phyloP scores from a whole-genome alignment of 2,113 vertebrate species.

The Pomatorhinus ruficollis region DNA sequence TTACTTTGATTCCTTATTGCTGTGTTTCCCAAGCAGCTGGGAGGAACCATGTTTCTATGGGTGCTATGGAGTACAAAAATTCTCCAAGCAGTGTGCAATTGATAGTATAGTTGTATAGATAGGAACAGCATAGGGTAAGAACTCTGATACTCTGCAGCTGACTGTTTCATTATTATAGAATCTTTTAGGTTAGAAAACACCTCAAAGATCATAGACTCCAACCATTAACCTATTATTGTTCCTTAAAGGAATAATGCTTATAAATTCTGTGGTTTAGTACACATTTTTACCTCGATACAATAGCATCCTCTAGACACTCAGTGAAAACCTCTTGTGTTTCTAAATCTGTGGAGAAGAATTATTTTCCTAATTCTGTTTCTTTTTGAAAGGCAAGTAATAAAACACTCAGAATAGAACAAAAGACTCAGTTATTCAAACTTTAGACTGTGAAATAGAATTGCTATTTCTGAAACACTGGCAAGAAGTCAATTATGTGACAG shows the following conservation, averaged over 20 bases:
- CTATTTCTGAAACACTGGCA: not conserved
- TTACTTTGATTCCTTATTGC: not conserved
- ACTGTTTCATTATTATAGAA: not conserved
- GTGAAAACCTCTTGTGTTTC: not conserved
- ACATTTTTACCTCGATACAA: rapidly evolving
- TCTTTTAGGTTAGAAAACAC: not conserved
- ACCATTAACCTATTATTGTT: not conserved
- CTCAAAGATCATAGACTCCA: not conserved
- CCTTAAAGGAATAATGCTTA: not conserved
- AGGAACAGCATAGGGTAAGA: not conserved
- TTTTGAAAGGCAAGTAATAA: not conserved
- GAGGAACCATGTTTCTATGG: not conserved
- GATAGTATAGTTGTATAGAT: not conserved
- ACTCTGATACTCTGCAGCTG: not conserved
- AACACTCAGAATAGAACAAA: not conserved
- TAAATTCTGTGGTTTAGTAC: not conserved
- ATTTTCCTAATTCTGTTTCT: not conserved
- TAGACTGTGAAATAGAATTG: not conserved
- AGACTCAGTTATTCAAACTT: not conserved
- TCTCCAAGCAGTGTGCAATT: not conserved
- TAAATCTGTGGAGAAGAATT: not conserved
- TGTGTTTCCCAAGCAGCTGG: not conserved
- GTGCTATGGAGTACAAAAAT: not conserved
- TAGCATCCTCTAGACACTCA: not conserved
- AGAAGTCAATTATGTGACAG: not conserved